phyloP scores from a whole-genome alignment of 2,113 vertebrate species.

The Protobothrops flavoviridis region DNA sequence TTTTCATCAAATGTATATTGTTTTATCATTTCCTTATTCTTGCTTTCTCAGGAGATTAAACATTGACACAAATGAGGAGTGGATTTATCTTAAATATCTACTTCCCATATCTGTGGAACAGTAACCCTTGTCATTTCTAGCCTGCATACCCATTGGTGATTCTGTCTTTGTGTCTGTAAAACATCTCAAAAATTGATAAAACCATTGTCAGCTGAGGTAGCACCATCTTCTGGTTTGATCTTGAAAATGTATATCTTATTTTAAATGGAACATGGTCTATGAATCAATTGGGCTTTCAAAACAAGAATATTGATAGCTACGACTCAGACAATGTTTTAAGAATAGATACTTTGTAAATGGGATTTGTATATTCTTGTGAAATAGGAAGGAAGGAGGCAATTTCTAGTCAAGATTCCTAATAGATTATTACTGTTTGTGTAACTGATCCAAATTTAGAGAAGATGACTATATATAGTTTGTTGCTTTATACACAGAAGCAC shows the following conservation, averaged over 20 bases:
- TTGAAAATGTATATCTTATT: not conserved
- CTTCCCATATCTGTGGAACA: not conserved
- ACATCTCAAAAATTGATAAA: not conserved
- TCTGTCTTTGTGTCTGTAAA: not conserved
- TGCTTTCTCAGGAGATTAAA: not conserved
- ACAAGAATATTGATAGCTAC: not conserved
- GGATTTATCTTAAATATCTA: not conserved
- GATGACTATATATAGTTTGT: not conserved
- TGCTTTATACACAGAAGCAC: not conserved
- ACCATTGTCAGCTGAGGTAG: not conserved
- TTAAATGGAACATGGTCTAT: not conserved
- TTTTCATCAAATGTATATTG: not conserved
- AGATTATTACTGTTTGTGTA: not conserved
- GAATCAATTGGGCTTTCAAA: not conserved
- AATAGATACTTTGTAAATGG: not conserved
- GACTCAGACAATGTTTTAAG: not conserved
- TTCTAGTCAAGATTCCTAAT: not conserved
- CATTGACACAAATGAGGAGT: not conserved
- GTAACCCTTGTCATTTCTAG: not conserved
- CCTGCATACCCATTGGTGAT: not conserved
- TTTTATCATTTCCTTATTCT: not conserved
- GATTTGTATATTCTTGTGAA: not conserved
- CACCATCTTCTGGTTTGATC: constrained; percentile 5
- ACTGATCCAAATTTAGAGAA: not conserved
- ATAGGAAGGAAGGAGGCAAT: not conserved